Evolutionary conservation across 2,888 invertebrate species (phyloP).

Genomic region (Zygaena filipendulae): DNA sequence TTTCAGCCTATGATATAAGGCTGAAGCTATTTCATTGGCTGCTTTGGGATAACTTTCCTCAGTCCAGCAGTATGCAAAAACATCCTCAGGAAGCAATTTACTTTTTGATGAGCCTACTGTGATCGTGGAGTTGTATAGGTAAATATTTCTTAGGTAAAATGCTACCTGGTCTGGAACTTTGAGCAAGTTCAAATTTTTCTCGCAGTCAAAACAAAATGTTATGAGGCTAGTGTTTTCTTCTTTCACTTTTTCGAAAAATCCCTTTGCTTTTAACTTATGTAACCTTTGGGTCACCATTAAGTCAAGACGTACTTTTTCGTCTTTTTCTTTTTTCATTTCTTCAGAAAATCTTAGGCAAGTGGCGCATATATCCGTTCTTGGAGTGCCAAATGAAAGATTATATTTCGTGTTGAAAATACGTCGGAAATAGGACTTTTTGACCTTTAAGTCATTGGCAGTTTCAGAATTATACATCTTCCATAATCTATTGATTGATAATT

Average conservation of each 20-base stretch:
- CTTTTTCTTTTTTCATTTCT: neutral
- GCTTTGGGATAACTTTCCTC: slow-evolving; percentile 21
- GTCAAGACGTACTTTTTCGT: neutral
- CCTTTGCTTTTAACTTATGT: neutral
- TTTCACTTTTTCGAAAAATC: neutral
- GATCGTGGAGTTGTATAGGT: slow-evolving; percentile 9
- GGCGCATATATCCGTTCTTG: neutral
- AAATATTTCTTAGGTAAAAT: slow-evolving; percentile 3
- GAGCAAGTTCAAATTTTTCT: neutral
- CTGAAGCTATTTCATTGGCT: slow-evolving; percentile 23
- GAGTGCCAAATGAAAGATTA: neutral
- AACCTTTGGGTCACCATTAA: neutral
- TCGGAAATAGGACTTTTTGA: neutral
- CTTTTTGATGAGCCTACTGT: slow-evolving; percentile 16
- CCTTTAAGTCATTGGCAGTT: too few species aligned
- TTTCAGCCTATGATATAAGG: slow-evolving; percentile 19
- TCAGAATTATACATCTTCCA: too few species aligned
- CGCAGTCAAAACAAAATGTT: neutral
- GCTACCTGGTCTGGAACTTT: slow-evolving; percentile 1
- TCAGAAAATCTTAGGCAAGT: neutral
- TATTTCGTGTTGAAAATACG: neutral
- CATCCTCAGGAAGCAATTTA: slow-evolving; percentile 12
- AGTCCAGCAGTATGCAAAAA: slow-evolving; percentile 21
- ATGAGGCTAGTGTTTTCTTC: neutral
- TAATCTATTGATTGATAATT: too few species aligned